Evolutionary conservation across 1,140 invertebrate genomes (phyloP), one percentile per base, ranked within the genome.

Genomic region (Drosophila mauritiana): DNA sequence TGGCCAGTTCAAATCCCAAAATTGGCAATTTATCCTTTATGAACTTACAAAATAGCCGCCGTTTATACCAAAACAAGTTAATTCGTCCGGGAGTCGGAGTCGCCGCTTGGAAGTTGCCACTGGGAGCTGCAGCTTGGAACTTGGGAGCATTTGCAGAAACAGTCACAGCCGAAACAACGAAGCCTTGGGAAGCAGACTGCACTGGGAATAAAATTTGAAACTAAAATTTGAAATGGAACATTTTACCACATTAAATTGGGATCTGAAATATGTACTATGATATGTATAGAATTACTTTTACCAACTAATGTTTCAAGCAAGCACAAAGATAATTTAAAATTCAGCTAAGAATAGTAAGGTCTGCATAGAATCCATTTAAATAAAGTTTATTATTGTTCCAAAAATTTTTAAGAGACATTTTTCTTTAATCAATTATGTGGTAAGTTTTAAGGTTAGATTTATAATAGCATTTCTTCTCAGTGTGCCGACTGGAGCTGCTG

Each of bases 1-100:
- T 81, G 81, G 68, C 76, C 76, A 90, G 78, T 82, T 90, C 88
- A 91, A 91, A 88, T 91, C 88, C 88, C 88, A 91, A 91, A 91
- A 91, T 91, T 91, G 88, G 83, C 88, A 91, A 91, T 90, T 90
- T 91, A 90, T 91, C 88, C 88, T 91, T 91, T 91, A 91, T 91
- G 88, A 91, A 91, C 88, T 91, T 90, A 91, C 88, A 91, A 91
- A 91, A 91, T 91, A 91, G 88, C 88, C 88, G 88, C 88, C 82
- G 79, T 91, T 91, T 91, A 91, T 91, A 91, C 88, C 88, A 91
- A 91, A 91, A 91, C 88, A 91, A 91, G 88, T 91, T 91, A 91
- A 91, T 91, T 91, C 88, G 88, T 90, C 74, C 78, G 55, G 52
- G 69, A 81, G 67, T 81, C 49, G 54, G 52, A 55, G 51, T 42